Conservation (phyloP, 2,113 vertebrate genomes). For the Synchiropus splendidus region DNA sequence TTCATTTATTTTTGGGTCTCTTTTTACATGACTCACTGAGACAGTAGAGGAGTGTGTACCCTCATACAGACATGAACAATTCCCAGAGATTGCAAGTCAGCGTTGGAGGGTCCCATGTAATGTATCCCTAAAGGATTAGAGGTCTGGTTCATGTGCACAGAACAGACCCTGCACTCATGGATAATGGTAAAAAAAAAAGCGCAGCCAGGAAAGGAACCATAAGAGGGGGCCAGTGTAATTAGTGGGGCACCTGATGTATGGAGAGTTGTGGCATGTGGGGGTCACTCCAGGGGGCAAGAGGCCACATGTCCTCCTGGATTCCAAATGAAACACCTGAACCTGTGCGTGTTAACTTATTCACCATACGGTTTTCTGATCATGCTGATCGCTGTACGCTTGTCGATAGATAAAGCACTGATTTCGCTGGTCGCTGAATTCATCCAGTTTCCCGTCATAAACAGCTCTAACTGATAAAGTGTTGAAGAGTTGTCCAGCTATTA, state of each 20-base stretch:
- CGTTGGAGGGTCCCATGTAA: conserved; percentile 38
- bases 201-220: conserved; percentile 31
- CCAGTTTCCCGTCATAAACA: conserved; percentile 25
- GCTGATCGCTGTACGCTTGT: background rate
- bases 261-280: conserved; percentile 40
- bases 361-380: conserved; percentile 22
- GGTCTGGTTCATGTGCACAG: conserved; percentile 45
- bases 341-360: conserved; percentile 21
- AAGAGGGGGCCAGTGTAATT: conserved; percentile 29
- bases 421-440: conserved; percentile 11
- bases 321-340: conserved; percentile 55
- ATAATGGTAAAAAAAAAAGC: conserved; percentile 46
- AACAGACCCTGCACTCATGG: conserved; percentile 40
- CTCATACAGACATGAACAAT: conserved; percentile 26
- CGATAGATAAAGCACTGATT: no score
- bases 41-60: conserved; percentile 19
- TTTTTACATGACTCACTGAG: no score
- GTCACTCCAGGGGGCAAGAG: conserved; percentile 44
- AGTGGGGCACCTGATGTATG: conserved; percentile 51
- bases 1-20: no score
- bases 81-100: conserved; percentile 23
- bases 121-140: conserved; percentile 49
- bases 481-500: conserved; percentile 30
- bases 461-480: conserved; percentile 27
- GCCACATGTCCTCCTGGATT: conserved; percentile 30